Evolutionary conservation across 2,888 invertebrate species (phyloP).

Genomic region (Heliconius erato): DNA sequence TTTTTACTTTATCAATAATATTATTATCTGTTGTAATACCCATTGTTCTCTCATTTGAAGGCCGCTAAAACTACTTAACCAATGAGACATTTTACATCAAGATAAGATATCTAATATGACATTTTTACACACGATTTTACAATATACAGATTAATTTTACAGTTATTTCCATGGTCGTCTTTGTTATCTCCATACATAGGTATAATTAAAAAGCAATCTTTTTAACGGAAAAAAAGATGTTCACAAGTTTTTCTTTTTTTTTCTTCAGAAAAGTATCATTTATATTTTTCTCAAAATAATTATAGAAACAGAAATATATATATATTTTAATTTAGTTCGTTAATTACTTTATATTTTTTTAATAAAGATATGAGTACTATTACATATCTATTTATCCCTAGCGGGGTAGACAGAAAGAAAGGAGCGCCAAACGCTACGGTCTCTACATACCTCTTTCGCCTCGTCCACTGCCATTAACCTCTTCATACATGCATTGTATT

Average conservation of each 20-base stretch:
- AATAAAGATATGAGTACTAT: no score
- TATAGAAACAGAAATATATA: neutral
- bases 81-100: neutral
- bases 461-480: no score
- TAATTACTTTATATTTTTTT: no score
- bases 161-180: neutral
- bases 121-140: neutral
- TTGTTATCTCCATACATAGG: neutral
- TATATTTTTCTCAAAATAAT: no score
- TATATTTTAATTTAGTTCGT: neutral
- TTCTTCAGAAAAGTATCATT: no score
- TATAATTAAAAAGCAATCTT: neutral
- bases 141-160: neutral
- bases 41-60: constrained; percentile 7
- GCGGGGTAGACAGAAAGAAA: no score
- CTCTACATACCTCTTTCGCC: no score
- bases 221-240: neutral
- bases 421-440: no score
- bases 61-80: neutral
- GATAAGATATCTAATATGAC: neutral
- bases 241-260: no score
- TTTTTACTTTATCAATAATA: neutral
- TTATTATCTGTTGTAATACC: neutral
- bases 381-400: no score
- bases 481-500: no score